Conservation (phyloP, 2,888 invertebrate genomes). For the Nomada ferruginata region DNA sequence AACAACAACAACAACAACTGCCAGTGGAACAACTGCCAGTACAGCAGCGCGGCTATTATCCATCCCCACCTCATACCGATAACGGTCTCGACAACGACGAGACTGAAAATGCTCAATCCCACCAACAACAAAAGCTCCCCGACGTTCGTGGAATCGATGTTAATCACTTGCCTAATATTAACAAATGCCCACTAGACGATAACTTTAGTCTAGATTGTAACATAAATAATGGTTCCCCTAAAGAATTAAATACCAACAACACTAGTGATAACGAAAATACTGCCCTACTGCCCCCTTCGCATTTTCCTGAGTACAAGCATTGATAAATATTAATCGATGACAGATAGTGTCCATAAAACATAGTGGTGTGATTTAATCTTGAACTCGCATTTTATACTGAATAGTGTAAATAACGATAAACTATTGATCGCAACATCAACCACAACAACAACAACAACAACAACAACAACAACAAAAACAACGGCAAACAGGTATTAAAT, state of each 20-base stretch:
- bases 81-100: constrained; percentile 77
- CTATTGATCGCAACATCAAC: constrained; percentile 73
- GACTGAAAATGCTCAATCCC: constrained; percentile 80
- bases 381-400: constrained; percentile 84
- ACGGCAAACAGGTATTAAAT: constrained; percentile 80
- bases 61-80: constrained; percentile 78
- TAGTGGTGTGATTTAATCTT: constrained; percentile 83
- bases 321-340: constrained; percentile 83
- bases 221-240: constrained; percentile 81
- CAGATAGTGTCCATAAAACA: constrained; percentile 80
- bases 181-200: constrained; percentile 82
- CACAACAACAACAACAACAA: constrained; percentile 36
- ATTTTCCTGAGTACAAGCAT: constrained; percentile 84
- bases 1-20: constrained; percentile 70
- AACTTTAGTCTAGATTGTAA: constrained; percentile 83
- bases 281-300: constrained; percentile 82
- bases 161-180: constrained; percentile 82
- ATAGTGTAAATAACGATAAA: constrained; percentile 83
- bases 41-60: constrained; percentile 80
- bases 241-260: constrained; percentile 81
- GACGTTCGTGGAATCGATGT: constrained; percentile 81
- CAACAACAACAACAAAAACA: constrained; percentile 70
- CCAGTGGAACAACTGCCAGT: constrained; percentile 77
- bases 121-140: constrained; percentile 77
- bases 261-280: constrained; percentile 83